Base-by-base conservation (phyloP, 2,113 vertebrate species). In the Calyptomena viridis region DNA sequence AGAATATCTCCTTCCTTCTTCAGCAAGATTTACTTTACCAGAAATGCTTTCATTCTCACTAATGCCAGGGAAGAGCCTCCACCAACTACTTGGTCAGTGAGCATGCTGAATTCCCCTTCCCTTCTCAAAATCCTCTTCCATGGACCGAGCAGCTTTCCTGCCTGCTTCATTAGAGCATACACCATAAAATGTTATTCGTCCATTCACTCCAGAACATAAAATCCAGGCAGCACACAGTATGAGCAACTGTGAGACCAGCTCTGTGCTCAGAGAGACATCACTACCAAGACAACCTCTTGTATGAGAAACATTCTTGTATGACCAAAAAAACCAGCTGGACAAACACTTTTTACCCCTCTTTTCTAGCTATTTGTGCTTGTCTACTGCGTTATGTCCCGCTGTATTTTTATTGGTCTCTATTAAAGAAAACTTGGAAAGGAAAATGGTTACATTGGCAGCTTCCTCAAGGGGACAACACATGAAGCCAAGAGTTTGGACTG, bases 341-440 rank as follows among this genome's bases (percentile, higher is more conserved):
- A 40, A 12, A 50, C 59, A 77, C 4, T 23, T 37, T 52, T 73
- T 33, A 4, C 11, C 28, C 12, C 5, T 9, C 46, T 75, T 72
- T 72, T 60, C 13, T 52, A 25, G 75, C 62, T 73, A 30, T 85
- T 55, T 83, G 8, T 75, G 6, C 47, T 80, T n/a, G 53, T 52
- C 68, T 92, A n/a, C 23, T 80, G 47, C 73, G n/a, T 78, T 78
- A 72, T n/a, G 8, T 77, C 80, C 59, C 64, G 79, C 79, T 72
- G 37, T 73, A 96, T 84, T 96, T 97, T 96, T 71, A 93, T 72
- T 77, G 64, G 72, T 93, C 44, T 86, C 80, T 73, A 22, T 40
- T 72, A 92, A 71, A 86, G 73, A 96, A 92, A 94, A 90, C 83
- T 95, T 96, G 95, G 95, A 96, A 92, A 56, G 0, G 0, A 81